Conservation (phyloP, 1,140 invertebrate genomes). For the Piezodorus guildinii region DNA sequence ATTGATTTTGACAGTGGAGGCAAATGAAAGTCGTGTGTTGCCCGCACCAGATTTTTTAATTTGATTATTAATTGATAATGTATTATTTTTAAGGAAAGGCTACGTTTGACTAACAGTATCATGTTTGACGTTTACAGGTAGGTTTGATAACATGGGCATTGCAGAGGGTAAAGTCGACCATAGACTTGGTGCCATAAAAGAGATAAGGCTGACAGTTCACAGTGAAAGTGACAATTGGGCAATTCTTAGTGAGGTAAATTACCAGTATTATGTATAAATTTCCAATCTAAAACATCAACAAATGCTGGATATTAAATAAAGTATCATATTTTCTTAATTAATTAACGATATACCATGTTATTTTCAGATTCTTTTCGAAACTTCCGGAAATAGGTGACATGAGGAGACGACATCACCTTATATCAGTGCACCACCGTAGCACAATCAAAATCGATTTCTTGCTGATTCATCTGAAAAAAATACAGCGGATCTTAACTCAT, state of each 20-base stretch:
- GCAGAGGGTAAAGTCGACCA: slow-evolving; percentile 57
- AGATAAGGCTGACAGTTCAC: slow-evolving; percentile 62
- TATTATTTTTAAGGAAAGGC: not conserved
- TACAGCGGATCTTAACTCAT: not conserved
- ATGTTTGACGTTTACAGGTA: slow-evolving; percentile 36
- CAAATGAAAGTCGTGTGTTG: no score
- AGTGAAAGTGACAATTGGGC: slow-evolving; percentile 79
- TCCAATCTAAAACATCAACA: no score
- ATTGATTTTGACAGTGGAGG: no score
- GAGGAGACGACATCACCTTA: not conserved
- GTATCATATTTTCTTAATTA: no score
- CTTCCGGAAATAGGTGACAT: slow-evolving; percentile 1
- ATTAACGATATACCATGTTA: not conserved
- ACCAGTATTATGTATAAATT: no score
- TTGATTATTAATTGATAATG: no score
- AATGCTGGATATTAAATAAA: no score
- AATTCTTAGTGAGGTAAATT: slow-evolving; percentile 72
- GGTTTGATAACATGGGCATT: slow-evolving; percentile 66
- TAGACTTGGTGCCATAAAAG: slow-evolving; percentile 52
- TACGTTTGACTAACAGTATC: no score
- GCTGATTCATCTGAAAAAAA: not conserved
- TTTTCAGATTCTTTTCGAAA: slow-evolving; percentile 18
- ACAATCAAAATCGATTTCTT: not conserved
- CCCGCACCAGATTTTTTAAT: no score
- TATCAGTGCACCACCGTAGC: slow-evolving; percentile 1